Evolutionary conservation across 2,888 invertebrate species (phyloP).

Genomic region (Auanema freiburgensis): DNA sequence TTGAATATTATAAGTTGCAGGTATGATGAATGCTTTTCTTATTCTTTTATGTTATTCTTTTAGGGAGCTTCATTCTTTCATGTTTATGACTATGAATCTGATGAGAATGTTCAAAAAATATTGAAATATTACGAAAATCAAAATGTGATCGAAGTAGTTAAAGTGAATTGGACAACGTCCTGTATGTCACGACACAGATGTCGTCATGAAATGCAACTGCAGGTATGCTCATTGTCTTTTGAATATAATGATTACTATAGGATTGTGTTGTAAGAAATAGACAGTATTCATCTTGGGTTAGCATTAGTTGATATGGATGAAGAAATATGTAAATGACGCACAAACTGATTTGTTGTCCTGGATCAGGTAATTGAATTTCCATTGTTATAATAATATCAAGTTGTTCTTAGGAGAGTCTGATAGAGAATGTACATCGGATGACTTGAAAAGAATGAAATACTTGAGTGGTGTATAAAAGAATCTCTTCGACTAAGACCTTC

Average conservation of each 20-base stretch:
- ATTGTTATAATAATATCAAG: not conserved
- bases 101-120: conserved; percentile 17
- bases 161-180: conserved; percentile 27
- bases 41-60: conserved; percentile 4
- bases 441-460: too few species aligned
- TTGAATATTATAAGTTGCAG: conserved; percentile 38
- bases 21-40: conserved; percentile 11
- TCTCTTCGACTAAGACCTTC: too few species aligned
- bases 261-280: conserved; percentile 31
- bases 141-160: conserved; percentile 15
- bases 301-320: conserved; percentile 40
- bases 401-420: too few species aligned
- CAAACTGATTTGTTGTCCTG: conserved; percentile 14
- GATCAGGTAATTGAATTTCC: conserved; percentile 9
- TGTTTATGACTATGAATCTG: conserved; percentile 22
- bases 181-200: conserved; percentile 38
- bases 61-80: conserved; percentile 35
- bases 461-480: too few species aligned
- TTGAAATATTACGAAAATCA: conserved; percentile 20
- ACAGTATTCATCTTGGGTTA: conserved; percentile 22
- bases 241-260: conserved; percentile 13
- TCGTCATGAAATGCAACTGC: conserved; percentile 42
- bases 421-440: too few species aligned
- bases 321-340: conserved; percentile 21
- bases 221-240: conserved; percentile 17